Evolutionary conservation across 2,888 invertebrate species (phyloP), one percentile per base, ranked within the genome.

Genomic region (Linnaemya tessellans): DNA sequence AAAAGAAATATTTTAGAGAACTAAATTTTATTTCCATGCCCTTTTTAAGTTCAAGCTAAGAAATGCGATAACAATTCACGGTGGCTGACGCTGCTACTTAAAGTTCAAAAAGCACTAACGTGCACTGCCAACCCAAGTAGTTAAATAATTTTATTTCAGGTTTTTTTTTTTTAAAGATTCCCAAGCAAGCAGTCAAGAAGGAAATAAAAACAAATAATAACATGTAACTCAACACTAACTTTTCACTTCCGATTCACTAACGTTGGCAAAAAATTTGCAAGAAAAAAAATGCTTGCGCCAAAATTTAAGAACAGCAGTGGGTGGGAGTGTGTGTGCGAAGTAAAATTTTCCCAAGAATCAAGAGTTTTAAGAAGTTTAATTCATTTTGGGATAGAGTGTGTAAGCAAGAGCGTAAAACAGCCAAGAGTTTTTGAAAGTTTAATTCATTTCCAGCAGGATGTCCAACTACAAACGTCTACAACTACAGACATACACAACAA

Each of bases 371-470:
- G 18, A 46, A 77, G 65, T 68, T 30, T 68, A 35, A 35, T 68
- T 68, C 51, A 20, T 38, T 68, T 68, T 68, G 20, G 67, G 13
- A 7, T 54, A 67, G 18, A 10, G n/a, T 18, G 58, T 46, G 20
- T 18, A 49, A 43, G 41, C 7, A n/a, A 54, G 70, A 54, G 25
- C 70, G 41, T 20, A 49, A 75, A 70, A 54, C 49, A 58, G 60
- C 49, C 38, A 58, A 51, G 65, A 75, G 75, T 84, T 77, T 80
- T 84, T 46, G 43, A 65, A 84, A 80, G 38, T 80, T 85, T 71
- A 85, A 79, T 85, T 79, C 74, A 75, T 75, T 85, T 82, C 75
- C 51, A 82, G 65, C 81, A 75, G 79, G 70, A 85, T 75, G 70
- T 67, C 30, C 56, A 38, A 41, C 13, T 18, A 38, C 73, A 74